Conservation (phyloP, 2,797 vertebrate species). For the Picus viridis region DNA sequence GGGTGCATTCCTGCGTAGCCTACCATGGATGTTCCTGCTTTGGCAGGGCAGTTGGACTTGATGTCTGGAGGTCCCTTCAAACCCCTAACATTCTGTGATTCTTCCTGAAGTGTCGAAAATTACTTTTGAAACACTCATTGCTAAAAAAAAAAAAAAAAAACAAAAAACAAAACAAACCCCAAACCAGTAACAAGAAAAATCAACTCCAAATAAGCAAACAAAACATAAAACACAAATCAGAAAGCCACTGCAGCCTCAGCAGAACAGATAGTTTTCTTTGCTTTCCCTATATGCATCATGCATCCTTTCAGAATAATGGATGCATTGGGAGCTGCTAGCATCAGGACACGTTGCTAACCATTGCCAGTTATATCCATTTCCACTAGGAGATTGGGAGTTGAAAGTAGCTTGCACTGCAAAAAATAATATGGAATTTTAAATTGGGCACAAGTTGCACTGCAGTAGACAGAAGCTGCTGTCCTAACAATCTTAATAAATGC, state of each 20-base stretch:
- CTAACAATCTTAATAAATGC: slow-evolving; percentile 17
- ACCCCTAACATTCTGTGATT: background rate
- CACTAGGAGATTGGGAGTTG: background rate
- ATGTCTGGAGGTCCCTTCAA: too few species aligned
- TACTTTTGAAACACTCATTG: background rate
- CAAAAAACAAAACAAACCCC: rapidly evolving
- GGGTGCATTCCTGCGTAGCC: too few species aligned
- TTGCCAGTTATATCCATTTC: slow-evolving; percentile 29
- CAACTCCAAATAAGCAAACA: background rate
- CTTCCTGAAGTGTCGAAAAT: background rate
- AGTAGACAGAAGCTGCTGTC: background rate
- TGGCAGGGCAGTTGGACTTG: too few species aligned
- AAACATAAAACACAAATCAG: background rate
- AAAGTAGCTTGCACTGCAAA: slow-evolving; percentile 14
- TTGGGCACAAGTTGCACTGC: slow-evolving; percentile 13
- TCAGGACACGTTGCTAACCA: slow-evolving; percentile 1
- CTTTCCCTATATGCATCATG: background rate
- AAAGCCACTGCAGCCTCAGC: background rate
- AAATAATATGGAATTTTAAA: slow-evolving; percentile 2
- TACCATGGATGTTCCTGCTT: too few species aligned
- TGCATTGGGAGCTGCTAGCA: background rate
- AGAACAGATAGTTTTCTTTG: background rate
- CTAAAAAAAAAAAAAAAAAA: background rate
- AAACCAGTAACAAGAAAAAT: background rate
- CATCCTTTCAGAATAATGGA: background rate